Evolutionary conservation across 2,113 vertebrate species (phyloP).

Genomic region (Centropus unirufus): DNA sequence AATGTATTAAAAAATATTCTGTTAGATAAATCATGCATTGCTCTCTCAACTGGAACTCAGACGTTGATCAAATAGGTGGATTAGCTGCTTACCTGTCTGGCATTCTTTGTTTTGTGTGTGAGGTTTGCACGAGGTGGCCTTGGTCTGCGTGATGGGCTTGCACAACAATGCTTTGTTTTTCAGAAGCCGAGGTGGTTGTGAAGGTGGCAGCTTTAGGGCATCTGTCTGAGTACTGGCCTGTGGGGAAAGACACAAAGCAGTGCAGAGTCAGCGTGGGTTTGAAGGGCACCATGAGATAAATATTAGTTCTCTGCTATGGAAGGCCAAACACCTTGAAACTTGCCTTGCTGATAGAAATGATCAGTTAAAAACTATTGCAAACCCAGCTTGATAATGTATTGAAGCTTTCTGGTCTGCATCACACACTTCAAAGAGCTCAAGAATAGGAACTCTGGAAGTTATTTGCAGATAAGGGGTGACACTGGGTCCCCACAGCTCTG

Average conservation of each 20-base stretch:
- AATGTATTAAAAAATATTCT: not conserved
- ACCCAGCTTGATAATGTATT: not conserved
- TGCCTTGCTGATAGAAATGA: not conserved
- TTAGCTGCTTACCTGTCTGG: constrained; percentile 86
- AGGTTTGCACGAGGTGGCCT: constrained; percentile 92
- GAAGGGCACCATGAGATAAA: not conserved
- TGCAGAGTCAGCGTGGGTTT: not conserved
- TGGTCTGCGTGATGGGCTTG: constrained; percentile 93
- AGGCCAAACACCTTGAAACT: not conserved
- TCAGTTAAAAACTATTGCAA: not conserved
- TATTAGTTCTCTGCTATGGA: not conserved
- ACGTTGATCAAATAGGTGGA: not conserved
- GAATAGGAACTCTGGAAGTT: not conserved
- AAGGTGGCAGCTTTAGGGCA: constrained; percentile 75
- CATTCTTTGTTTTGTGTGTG: constrained; percentile 86
- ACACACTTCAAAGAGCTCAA: not conserved
- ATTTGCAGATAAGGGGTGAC: not conserved
- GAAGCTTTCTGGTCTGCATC: not conserved
- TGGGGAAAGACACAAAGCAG: constrained; percentile 15
- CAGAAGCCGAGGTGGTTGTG: constrained; percentile 84
- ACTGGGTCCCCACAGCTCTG: not conserved
- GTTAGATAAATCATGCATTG: not conserved
- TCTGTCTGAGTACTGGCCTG: constrained; percentile 92
- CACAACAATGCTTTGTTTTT: constrained; percentile 98
- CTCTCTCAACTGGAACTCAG: not conserved